A percentile compares a stretch with the other conserved stretches of the same genome.
Conservation (phyloP, 30 jellyfish, hydroid and myxozoan species). For the Turritopsis dohrnii region DNA sequence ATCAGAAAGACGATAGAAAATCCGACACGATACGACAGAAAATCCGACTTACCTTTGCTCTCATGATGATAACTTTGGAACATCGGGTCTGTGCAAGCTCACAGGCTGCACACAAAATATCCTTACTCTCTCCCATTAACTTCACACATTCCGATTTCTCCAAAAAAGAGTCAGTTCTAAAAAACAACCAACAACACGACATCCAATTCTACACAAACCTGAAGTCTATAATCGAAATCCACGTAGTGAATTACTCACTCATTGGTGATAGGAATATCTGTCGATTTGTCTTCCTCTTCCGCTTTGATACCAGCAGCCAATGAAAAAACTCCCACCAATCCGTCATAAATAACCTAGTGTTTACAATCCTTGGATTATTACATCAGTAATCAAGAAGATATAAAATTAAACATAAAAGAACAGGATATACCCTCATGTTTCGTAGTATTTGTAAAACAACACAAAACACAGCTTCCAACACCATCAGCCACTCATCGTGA, state of each 20-base stretch:
- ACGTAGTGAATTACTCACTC: constrained; percentile 4
- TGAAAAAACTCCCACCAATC: constrained; percentile 40
- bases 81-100: constrained; percentile 95
- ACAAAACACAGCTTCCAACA: constrained; percentile 69
- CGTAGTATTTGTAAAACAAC: constrained; percentile 49
- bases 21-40: too few relatives aligned
- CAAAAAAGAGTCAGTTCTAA: constrained; percentile 38
- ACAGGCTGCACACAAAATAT: constrained; percentile 78
- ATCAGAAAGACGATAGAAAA: not conserved
- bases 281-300: constrained; percentile 1
- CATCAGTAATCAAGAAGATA: too few relatives aligned
- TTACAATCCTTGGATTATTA: too few relatives aligned
- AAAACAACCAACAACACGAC: not conserved
- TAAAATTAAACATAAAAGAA: not conserved
- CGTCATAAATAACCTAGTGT: constrained; percentile 78
- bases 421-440: constrained; percentile 48
- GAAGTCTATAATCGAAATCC: not conserved
- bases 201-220: not conserved
- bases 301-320: constrained; percentile 54
- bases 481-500: constrained; percentile 82
- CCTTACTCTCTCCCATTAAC: constrained; percentile 75
- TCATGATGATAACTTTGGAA: constrained; percentile 65
- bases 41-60: constrained; percentile 61
- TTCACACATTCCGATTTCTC: constrained; percentile 52
- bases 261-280: not conserved